Base-by-base conservation (phyloP, 2,797 vertebrate species). In the Sibirionetta formosa region DNA sequence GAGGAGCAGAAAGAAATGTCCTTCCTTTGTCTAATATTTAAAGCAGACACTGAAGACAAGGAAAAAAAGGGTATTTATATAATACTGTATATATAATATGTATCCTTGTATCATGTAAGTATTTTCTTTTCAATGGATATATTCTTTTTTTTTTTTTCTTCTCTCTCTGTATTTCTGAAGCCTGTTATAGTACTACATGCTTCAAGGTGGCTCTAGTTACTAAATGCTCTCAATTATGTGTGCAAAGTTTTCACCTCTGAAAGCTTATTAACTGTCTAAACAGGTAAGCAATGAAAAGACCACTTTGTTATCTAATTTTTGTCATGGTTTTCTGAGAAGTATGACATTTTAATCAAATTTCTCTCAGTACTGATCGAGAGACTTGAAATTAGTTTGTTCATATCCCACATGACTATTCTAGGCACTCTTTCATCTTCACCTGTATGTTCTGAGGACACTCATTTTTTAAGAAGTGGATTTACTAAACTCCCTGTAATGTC, bases 231-330 rank as follows among this genome's bases (percentile, higher is more conserved):
- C 13, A 66, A 63, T 38, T 70, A 33, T 2, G 2, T 42, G 19
- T 84, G 40, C 35, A 84, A 90, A 46, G 22, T 26, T 22, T 6
- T 56, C 15, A 77, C 36, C 8, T 23, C 9, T 27, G 9, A 11
- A 50, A 54, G 27, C 11, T 23, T 77, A 40, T 63, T 77, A 58
- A 40, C 13, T 80, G 20, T 31, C 53, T 53, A 71, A 82, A 66
- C 18, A 61, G 4, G 8, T 22, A 56, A 88, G 10, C 6, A 46
- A 10, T 46, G 46, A 75, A 70, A 85, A 73, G 22, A 82, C 9
- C 1, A 3, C 8, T 36, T 50, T 7, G 17, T 42, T 15, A 53
- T 14, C 9, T 14, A 72, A 0, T 14, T 3, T 15, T 2, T 64
- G 26, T 24, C 35, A 60, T 3, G 31, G 14, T 56, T 86, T 92